Conservation (phyloP, 2,797 vertebrate genomes). For the Anabas testudineus region DNA sequence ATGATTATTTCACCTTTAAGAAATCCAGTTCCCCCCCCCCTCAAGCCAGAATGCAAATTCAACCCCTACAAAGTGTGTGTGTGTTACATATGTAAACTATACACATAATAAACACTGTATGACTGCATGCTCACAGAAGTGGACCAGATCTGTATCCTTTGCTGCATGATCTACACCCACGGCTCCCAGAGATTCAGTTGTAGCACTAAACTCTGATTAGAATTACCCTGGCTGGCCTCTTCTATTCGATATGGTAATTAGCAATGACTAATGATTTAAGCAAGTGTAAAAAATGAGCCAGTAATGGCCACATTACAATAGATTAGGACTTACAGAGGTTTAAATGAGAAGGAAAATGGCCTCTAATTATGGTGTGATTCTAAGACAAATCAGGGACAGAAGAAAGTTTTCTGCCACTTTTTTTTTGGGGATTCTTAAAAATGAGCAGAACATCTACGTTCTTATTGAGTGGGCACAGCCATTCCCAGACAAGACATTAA, state of each 20-base stretch:
- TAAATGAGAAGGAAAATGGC: slow-evolving; percentile 75
- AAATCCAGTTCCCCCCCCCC: background rate
- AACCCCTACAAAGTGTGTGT: background rate
- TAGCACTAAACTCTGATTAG: slow-evolving; percentile 74
- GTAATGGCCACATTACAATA: slow-evolving; percentile 82
- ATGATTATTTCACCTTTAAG: background rate
- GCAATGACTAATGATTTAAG: slow-evolving; percentile 83
- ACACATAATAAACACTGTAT: background rate
- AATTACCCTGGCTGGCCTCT: slow-evolving; percentile 76
- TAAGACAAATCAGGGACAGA: slow-evolving; percentile 69
- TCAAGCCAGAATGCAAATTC: background rate
- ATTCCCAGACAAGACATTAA: slow-evolving; percentile 13
- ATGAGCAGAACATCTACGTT: slow-evolving; percentile 40
- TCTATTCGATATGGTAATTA: slow-evolving; percentile 82
- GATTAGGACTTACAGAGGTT: slow-evolving; percentile 80
- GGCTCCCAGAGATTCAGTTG: slow-evolving; percentile 55
- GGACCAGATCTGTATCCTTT: slow-evolving; percentile 45
- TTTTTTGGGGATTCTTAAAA: slow-evolving; percentile 37
- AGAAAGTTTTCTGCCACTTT: slow-evolving; percentile 57
- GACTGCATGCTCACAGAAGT: background rate
- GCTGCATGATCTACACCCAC: slow-evolving; percentile 64
- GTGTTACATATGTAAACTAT: background rate
- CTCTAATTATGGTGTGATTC: slow-evolving; percentile 77
- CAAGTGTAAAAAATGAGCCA: slow-evolving; percentile 80
- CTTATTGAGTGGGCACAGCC: slow-evolving; percentile 20